Conservation (phyloP, 2,113 vertebrate species). For the Lathamus discolor region DNA sequence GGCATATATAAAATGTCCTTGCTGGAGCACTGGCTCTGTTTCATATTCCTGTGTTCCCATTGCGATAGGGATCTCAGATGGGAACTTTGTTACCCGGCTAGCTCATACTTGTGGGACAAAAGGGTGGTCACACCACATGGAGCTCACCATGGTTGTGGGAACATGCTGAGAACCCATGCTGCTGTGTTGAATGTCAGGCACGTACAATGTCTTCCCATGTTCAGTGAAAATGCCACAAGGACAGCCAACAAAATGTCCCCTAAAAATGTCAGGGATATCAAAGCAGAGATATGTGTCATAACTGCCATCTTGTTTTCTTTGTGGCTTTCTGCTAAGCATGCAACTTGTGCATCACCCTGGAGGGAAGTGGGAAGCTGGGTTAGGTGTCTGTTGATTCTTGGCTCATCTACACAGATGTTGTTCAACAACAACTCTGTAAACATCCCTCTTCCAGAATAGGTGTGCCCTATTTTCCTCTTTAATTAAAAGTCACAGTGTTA, state of each 20-base stretch:
- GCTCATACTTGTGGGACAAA: background rate
- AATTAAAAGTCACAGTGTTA: background rate
- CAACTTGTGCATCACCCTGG: background rate
- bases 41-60: background rate
- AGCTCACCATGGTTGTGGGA: background rate
- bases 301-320: background rate
- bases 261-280: conserved; percentile 27
- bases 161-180: background rate
- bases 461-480: conserved; percentile 25
- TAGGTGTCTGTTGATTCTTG: background rate
- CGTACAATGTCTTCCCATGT: background rate
- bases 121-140: background rate
- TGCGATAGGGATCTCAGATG: background rate
- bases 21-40: background rate
- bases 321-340: conserved; percentile 13
- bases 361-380: background rate
- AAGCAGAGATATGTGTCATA: background rate
- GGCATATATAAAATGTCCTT: background rate
- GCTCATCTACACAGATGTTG: background rate
- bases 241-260: conserved; percentile 9
- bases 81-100: background rate
- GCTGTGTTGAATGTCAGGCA: conserved; percentile 2
- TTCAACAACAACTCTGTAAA: conserved; percentile 10
- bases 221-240: background rate
- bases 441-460: conserved; percentile 1